Evolutionary conservation across 2,888 invertebrate species (phyloP), one percentile per base, ranked within the genome.

Genomic region (Tanypteryx hageni): DNA sequence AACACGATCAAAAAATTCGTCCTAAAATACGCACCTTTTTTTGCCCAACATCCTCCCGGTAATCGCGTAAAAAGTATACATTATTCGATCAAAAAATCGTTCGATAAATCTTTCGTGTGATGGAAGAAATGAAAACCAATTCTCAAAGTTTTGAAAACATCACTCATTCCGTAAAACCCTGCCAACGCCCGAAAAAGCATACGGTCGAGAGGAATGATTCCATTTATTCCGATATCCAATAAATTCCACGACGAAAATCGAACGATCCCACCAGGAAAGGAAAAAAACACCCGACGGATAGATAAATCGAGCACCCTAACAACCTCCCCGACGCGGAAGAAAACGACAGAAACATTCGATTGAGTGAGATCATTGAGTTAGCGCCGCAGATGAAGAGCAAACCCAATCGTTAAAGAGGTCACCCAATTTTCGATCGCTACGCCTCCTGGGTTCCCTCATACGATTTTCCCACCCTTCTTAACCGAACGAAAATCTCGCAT

Each of bases 271-370:
- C 8, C 64, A 22, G 22, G 27, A 76, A 76, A 76, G 27, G 22
- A 27, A 76, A 27, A 27, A 68, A n/a, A 18, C 3, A 3, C 68
- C 18, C n/a, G 64, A 64, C n/a, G 22, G 76, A 76, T 27, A 76
- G 22, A 76, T 76, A 27, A 76, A 76, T 76, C 76, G 5, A 8
- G 44, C 44, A 44, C 44, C 44, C 44, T 44, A 44, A 44, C 1
- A 44, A 44, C 44, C 27, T 76, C 22, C 76, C 76, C 76, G 27
- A 76, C 44, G 13, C 22, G 76, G 68, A 68, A 68, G 68, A 22
- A 68, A 44, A 27, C 76, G 76, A 76, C 27, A 76, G 76, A 76
- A 76, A 76, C 76, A 27, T 68, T 76, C 22, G 76, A 76, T 76
- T 14, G n/a, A 76, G 76, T 76, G 68, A 22, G 18, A 22, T 18